Percentiles rank a stretch among this genome's conserved stretches.
Evolutionary conservation across 2,797 vertebrate genomes (phyloP).

Genomic region (Glyptemys insculpta): DNA sequence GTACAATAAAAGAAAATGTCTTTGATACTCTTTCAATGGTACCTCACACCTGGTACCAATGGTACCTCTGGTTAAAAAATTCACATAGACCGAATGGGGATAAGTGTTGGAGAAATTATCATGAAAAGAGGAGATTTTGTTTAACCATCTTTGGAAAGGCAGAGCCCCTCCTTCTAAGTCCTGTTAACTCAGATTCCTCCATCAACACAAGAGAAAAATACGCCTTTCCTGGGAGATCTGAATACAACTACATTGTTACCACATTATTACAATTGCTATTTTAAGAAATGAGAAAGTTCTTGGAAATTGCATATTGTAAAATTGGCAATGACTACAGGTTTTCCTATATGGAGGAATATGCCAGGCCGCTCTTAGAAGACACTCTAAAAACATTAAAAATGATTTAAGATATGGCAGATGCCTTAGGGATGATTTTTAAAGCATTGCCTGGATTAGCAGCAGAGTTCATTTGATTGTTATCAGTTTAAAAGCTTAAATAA

Average conservation of each 20-base stretch:
- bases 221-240: neutral
- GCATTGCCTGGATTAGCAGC: neutral
- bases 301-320: neutral
- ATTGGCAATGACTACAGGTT: neutral
- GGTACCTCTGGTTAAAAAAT: neutral
- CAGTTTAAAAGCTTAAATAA: conserved; percentile 17
- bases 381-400: neutral
- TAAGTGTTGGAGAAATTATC: neutral
- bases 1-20: neutral
- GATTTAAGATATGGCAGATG: neutral
- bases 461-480: neutral
- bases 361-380: neutral
- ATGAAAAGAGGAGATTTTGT: neutral
- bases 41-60: neutral
- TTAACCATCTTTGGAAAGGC: neutral
- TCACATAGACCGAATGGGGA: neutral
- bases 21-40: neutral
- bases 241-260: neutral
- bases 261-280: neutral
- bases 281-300: neutral
- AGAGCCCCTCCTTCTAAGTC: neutral
- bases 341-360: neutral
- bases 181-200: neutral
- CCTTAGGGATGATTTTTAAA: neutral
- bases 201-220: neutral